Evolutionary conservation across 64 coral and sea anemone genomes (phyloP), one percentile per base, ranked within the genome.

Genomic region (Actinia tenebrosa): DNA sequence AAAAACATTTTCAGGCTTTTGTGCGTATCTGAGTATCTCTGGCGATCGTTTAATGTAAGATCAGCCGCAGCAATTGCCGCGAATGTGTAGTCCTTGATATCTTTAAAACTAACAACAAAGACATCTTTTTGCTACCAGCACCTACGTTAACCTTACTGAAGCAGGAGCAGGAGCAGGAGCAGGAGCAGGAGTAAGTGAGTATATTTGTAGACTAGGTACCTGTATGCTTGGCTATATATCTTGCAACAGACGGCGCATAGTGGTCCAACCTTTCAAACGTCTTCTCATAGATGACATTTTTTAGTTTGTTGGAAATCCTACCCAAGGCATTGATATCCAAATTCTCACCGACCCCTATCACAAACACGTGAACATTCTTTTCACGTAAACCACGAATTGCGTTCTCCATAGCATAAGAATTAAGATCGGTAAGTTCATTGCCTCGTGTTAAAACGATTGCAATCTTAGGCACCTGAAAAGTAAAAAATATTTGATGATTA

Each of bases 191-290:
- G 55, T 10, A 56, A 58, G 56, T 58, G 15, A 11, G 10, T 58
- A 11, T 11, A 14, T 14, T 58, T 3, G n/a, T 66, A 23, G 60
- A 19, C 60, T 56, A 46, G 42, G 45, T 55, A 92, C 90, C 90
- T 92, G 86, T 87, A 20, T 92, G 86, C 53, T 87, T 64, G 63
- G 84, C 84, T 27, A 92, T 80, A n/a, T 87, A 92, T 64, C 90
- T 92, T 25, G 86, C 90, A 44, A 86, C 77, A 82, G 79, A 83
- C 30, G 85, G 45, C 25, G 80, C 84, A 42, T 87, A 87, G 9
- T 86, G 90, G 25, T 84, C 62, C 53, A 92, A 37, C 53, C 50
- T 16, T 20, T 83, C 50, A 43, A 82, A 47, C 52, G 90, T 68
- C 25, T 71, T 84, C 46, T 87, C 90, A 23, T 25, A 53, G 26